These are phyloP conservation scores for Ennomos erosarius DNA, from an alignment of 2,888 invertebrate genomes.

Conservation along the genomic window DNA sequence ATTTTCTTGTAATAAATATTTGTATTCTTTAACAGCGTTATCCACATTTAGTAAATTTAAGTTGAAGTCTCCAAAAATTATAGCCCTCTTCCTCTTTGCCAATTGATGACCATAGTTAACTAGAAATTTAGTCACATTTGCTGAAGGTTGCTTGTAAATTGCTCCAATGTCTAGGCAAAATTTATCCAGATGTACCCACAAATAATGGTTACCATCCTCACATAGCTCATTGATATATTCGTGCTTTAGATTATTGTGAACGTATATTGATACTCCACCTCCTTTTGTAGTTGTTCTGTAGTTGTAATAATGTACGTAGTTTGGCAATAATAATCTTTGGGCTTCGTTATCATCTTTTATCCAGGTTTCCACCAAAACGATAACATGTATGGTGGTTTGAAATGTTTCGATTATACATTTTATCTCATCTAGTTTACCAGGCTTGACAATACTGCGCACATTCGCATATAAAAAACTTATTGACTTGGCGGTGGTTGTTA, in stretches of 20 bases:
- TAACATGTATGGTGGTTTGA: constrained; percentile 1
- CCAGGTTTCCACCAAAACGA: constrained; percentile 23
- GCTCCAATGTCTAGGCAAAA: constrained; percentile 23
- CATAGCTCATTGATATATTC: not conserved
- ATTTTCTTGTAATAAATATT: constrained; percentile 7
- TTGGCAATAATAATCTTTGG: constrained; percentile 1
- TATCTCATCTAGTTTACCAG: constrained; percentile 31
- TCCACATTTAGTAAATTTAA: not conserved
- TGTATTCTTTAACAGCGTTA: constrained; percentile 2
- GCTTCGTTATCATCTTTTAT: constrained; percentile 11
- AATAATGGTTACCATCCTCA: constrained; percentile 15
- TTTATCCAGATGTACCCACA: constrained; percentile 22
- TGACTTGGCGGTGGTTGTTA: not conserved
- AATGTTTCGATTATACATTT: constrained; percentile 20
- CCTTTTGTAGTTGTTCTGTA: constrained; percentile 2
- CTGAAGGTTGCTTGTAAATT: constrained; percentile 13
- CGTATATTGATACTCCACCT: constrained; percentile 24
- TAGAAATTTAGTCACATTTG: constrained; percentile 6
- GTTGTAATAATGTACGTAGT: constrained; percentile 20
- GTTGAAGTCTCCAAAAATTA: constrained; percentile 6
- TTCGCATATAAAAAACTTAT: constrained; percentile 20
- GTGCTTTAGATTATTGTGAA: constrained; percentile 16
- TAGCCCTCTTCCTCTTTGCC: constrained; percentile 13
- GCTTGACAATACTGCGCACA: constrained; percentile 23
- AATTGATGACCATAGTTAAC: constrained; percentile 9